Evolutionary conservation across 2,797 vertebrate species (phyloP).

Genomic region (Pteronotus mesoamericanus): DNA sequence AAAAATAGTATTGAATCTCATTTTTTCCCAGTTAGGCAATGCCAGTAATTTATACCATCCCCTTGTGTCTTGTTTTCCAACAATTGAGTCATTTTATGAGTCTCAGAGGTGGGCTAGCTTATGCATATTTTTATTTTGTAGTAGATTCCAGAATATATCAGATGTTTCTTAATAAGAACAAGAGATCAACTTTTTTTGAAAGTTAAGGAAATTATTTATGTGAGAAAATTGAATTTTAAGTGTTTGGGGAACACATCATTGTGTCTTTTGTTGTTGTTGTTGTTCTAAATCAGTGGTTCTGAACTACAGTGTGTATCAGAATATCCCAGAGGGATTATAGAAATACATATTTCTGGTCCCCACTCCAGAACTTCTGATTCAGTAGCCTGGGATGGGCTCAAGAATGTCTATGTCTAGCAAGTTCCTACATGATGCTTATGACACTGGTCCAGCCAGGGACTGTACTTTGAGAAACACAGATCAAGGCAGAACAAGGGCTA

Average conservation of each 20-base stretch:
- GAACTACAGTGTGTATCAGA: not conserved
- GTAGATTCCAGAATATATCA: not conserved
- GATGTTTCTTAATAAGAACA: not conserved
- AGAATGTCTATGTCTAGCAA: not conserved
- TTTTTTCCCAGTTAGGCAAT: slow-evolving; percentile 5
- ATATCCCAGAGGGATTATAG: not conserved
- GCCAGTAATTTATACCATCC: not conserved
- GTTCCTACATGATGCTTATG: not conserved
- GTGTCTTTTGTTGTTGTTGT: not conserved
- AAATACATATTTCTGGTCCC: not conserved
- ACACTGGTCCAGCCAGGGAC: not conserved
- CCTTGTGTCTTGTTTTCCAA: not conserved
- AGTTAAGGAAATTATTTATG: not conserved
- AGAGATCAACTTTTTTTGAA: not conserved
- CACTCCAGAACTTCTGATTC: not conserved
- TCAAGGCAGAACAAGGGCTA: not conserved
- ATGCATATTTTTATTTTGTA: slow-evolving; percentile 1
- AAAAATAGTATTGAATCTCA: not conserved
- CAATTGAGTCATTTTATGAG: not conserved
- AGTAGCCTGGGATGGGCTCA: not conserved
- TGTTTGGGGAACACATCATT: not conserved
- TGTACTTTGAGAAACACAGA: not conserved
- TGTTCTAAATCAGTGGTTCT: not conserved
- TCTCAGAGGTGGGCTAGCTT: not conserved
- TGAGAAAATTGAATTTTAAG: not conserved